Evolutionary conservation across 2,797 vertebrate genomes (phyloP), one percentile per base, ranked within the genome.

Genomic region (Fundulus diaphanus): DNA sequence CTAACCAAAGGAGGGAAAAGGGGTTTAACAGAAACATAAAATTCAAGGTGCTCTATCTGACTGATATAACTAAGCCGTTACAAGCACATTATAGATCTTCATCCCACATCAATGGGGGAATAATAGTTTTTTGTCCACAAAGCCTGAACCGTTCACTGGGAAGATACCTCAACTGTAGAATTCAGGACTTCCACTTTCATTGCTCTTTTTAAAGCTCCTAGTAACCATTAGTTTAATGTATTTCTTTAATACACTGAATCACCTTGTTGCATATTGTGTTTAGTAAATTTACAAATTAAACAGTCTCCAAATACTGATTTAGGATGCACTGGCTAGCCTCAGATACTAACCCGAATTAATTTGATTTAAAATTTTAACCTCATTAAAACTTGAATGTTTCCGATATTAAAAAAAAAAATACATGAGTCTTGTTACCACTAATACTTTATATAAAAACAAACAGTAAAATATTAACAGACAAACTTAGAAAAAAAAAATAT

Each of bases 401-500:
- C 24, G 73, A 52, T 3, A 77, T 20, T 68, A 44, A 76, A 74
- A 63, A 0, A 0, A 52, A 7, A 52, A 27, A 54, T 24, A 3
- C 1, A 61, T 1, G 44, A 35, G 35, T n/a, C 33, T n/a, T 44
- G 3, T 57, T 54, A 68, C 59, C 22, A 70, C 29, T 6, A 76
- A 71, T 54, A 70, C 7, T 88, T 89, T 77, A 72, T 76, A 66
- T 82, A 80, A 85, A 85, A 86, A 86, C 3, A 4, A 16, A 11
- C 31, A 63, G 22, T 77, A 74, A 68, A 79, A 78, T 56, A 44
- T 29, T 33, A 79, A 27, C 12, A 51, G 71, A 15, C 40, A 76
- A 24, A 16, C 52, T 80, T 11, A 67, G 18, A 75, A 20, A 42
- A 65, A 49, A 49, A 5, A 49, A 49, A 6, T 12, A 13, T 2